phyloP scores from a whole-genome alignment of 1,140 invertebrate genomes.

The Bombus consobrinus region DNA sequence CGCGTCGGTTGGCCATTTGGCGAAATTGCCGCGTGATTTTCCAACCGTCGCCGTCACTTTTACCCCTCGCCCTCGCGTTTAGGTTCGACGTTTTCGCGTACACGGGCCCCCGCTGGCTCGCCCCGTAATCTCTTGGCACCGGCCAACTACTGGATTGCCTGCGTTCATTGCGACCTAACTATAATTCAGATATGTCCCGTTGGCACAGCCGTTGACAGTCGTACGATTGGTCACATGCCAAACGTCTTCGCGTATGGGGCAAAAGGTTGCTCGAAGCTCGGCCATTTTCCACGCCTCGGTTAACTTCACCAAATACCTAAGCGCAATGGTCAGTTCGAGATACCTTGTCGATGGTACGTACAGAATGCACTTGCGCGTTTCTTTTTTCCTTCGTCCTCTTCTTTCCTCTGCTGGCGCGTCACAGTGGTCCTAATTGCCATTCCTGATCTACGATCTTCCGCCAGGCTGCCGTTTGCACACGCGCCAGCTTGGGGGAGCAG shows the following conservation, averaged over 20 bases:
- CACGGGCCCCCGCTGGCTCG: neutral
- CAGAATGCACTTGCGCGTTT: neutral
- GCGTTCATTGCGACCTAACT: conserved; percentile 62
- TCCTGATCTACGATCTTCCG: conserved; percentile 5
- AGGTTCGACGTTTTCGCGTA: conserved; percentile 17
- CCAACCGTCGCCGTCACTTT: conserved; percentile 14
- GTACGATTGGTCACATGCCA: conserved; percentile 64
- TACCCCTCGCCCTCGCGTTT: neutral
- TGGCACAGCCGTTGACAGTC: conserved; percentile 70
- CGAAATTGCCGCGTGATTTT: neutral
- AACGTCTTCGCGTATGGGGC: conserved; percentile 54
- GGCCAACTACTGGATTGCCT: conserved; percentile 48
- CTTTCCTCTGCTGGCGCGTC: neutral
- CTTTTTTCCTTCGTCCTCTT: neutral
- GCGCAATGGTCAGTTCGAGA: conserved; percentile 17
- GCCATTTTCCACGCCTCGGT: conserved; percentile 53
- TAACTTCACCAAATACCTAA: conserved; percentile 33
- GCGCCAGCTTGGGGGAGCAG: neutral
- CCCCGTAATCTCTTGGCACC: conserved; percentile 67
- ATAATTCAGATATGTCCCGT: conserved; percentile 71
- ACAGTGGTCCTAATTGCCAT: neutral
- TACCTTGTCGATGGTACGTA: conserved; percentile 5
- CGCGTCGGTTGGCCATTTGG: neutral
- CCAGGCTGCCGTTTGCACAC: neutral
- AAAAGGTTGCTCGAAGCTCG: conserved; percentile 19